Evolutionary conservation across 2,888 invertebrate species (phyloP), one percentile per base, ranked within the genome.

Genomic region (Matsumyia berberina): DNA sequence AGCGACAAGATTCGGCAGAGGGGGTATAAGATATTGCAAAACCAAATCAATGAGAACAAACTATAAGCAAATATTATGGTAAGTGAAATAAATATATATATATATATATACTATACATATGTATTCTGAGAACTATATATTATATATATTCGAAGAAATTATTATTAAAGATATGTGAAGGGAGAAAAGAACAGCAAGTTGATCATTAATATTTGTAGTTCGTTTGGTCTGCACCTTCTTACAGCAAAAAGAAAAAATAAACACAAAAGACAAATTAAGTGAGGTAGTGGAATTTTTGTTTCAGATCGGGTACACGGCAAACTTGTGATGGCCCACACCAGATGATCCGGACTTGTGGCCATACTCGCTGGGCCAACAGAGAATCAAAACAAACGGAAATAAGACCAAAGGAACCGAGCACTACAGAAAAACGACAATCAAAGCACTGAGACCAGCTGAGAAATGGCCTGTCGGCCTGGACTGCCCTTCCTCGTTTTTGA

Each of bases 161-260:
- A 70, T 66, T 51, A 74, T 69, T 70, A 42, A 42, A 49, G 55
- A 19, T 46, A 44, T 39, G 55, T 46, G n/a, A 60, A 73, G 37
- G 19, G 49, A 46, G 42, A 44, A 51, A 69, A 64, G 44, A 67
- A 31, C 31, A 67, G 19, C 29, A 42, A 24, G 64, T 55, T 67
- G 72, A 78, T 78, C 73, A 83, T 73, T 83, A 60, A 83, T 83
- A 81, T 83, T 57, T 81, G 81, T 87, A 87, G 87, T 88, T 87
- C 87, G 88, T 87, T 87, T 88, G 88, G 87, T 87, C 88, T 87
- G 88, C 88, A 88, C 88, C 83, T 78, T 86, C 77, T 83, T 87
- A 83, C 86, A 86, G 72, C 55, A 82, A 86, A 85, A 83, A 51
- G 44, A 67, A 57, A 49, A 66, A 77, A 86, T 62, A 51, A 66